Conservation (phyloP, 2,113 vertebrate species). For the Pollachius pollachius region DNA sequence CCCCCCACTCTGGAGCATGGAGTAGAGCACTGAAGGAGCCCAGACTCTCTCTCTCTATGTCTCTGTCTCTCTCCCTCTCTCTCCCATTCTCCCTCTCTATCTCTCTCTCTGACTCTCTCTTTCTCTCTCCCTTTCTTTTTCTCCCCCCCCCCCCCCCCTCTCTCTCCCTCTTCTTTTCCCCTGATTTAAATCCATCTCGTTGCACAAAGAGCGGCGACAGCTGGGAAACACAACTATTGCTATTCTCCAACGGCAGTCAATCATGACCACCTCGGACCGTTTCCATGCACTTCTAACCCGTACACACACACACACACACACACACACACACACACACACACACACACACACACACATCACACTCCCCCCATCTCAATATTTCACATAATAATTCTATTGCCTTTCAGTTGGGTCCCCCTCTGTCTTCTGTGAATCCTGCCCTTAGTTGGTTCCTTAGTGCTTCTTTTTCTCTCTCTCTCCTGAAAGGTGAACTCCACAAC, state of each 20-base stretch:
- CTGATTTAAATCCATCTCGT: conserved; percentile 67
- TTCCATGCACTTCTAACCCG: conserved; percentile 39
- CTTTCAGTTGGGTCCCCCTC: conserved; percentile 27
- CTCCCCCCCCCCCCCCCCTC: conserved; percentile 7
- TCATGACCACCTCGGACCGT: conserved; percentile 55
- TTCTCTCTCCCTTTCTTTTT: conserved; percentile 50
- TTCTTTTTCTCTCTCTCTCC: conserved; percentile 3
- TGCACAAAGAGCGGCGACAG: conserved; percentile 60
- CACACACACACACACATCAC: neutral
- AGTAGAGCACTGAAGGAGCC: conserved; percentile 57
- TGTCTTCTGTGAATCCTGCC: too few relatives aligned
- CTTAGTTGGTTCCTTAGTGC: conserved; percentile 4
- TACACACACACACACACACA: too few relatives aligned
- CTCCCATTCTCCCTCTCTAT: neutral
- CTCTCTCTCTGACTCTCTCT: conserved; percentile 22
- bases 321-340: too few relatives aligned
- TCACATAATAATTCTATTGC: conserved; percentile 6
- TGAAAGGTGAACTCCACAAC: conserved; percentile 3
- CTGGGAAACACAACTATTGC: conserved; percentile 67
- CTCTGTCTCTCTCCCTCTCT: conserved; percentile 12
- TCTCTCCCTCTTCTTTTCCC: conserved; percentile 32
- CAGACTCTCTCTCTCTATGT: conserved; percentile 42
- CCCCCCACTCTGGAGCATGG: conserved; percentile 63
- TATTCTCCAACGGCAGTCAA: conserved; percentile 58
- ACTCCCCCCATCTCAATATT: neutral